phyloP scores from a whole-genome alignment of 1,140 invertebrate species.

The Halesus radiatus region DNA sequence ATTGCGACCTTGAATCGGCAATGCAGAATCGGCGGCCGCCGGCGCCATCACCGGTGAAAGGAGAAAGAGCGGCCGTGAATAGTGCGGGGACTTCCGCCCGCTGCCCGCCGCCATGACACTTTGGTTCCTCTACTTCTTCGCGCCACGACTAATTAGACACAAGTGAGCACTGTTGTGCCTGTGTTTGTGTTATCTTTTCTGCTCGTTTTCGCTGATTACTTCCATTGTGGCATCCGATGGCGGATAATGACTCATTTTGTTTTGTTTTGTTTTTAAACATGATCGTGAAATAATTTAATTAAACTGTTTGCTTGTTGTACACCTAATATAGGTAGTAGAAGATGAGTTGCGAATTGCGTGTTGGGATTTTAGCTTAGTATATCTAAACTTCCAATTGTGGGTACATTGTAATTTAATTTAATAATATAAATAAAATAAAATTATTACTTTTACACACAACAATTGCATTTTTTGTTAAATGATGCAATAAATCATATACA shows the following conservation, averaged over 20 bases:
- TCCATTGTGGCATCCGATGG: conserved; percentile 15
- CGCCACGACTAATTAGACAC: conserved; percentile 3
- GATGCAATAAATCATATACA: too few species aligned
- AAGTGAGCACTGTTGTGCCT: too few species aligned
- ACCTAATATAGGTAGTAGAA: too few species aligned
- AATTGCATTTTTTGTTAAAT: too few species aligned
- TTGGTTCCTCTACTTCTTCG: not conserved
- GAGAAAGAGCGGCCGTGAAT: conserved; percentile 41
- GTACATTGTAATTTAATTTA: too few species aligned
- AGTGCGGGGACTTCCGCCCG: conserved; percentile 18
- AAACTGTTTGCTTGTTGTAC: not conserved
- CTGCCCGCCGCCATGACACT: conserved; percentile 26
- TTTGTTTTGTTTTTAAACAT: not conserved
- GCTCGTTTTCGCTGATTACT: conserved; percentile 19
- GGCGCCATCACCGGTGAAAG: conserved; percentile 19
- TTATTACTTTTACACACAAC: too few species aligned
- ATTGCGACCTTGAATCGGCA: conserved; percentile 21
- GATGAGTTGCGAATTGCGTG: too few species aligned
- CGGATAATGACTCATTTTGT: not conserved
- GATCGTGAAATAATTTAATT: not conserved
- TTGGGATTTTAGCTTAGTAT: too few species aligned
- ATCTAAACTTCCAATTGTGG: too few species aligned
- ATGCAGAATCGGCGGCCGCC: not conserved
- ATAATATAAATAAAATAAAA: too few species aligned
- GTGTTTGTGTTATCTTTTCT: not conserved